Evolutionary conservation across 1,140 invertebrate species (phyloP), one percentile per base, ranked within the genome.

Genomic region (Cecropterus lyciades): DNA sequence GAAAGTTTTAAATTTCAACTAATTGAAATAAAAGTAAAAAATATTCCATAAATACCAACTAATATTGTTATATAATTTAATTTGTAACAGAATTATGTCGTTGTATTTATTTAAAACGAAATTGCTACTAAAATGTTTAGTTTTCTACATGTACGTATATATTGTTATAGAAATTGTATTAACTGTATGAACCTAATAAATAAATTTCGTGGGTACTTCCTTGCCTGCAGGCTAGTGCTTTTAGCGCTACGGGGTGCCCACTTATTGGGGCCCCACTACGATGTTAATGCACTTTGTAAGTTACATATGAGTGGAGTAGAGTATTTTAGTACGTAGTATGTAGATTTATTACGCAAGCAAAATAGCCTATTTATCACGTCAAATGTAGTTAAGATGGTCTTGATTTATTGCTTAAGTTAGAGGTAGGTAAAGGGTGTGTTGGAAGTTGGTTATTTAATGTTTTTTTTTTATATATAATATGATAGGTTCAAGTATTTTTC

Each of bases 251-350:
- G 79, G 79, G 79, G 53, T n/a, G 60, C 67, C 52, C 56, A 73
- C 64, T 76, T 67, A 74, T 70, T 72, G 72, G 78, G 75, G 77
- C 77, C 69, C 45, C 70, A 72, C 65, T 71, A 71, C 67, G 45
- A 73, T 77, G 77, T 74, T 85, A 85, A 83, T 85, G 83, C 79
- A 83, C 76, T 83, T 81, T 76, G 66, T 70, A 69, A 71, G 74
- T 80, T 60, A 55, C 52, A 37, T 45, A 66, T 57, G 37, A 56
- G n/a, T n/a, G n/a, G 20, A 24, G 11, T 46, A 13, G 51, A 16
- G 37, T 42, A 46, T 42, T 57, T 40, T 16, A 40, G 20, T 57
- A 57, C 49, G 14, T 67, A 53, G 8, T 14, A n/a, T 40, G 37
- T 40, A 13, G 40, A 46, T 51, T 51, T 24, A 16, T 20, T 27